These are phyloP conservation scores for Procavia capensis DNA, from an alignment of 2,113 vertebrate species.

Conservation along the genomic window DNA sequence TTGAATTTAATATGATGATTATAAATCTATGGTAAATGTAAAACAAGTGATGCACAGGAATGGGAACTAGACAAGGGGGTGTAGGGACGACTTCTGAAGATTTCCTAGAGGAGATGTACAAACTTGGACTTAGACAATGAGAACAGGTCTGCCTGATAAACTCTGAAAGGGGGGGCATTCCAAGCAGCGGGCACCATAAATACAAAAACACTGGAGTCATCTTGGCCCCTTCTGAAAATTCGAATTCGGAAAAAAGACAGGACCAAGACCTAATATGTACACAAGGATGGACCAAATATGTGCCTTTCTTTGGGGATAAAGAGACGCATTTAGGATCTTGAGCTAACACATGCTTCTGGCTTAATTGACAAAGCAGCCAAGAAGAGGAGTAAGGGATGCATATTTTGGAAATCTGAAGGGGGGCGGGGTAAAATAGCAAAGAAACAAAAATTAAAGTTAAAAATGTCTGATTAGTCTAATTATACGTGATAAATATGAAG, in stretches of 20 bases:
- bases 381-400: neutral
- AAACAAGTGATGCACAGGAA: neutral
- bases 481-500: slow-evolving; percentile 1
- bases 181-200: neutral
- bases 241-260: slow-evolving; percentile 39
- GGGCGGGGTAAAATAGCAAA: slow-evolving; percentile 14
- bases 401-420: slow-evolving; percentile 7
- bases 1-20: neutral
- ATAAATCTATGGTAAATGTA: slow-evolving; percentile 16
- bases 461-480: neutral
- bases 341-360: neutral
- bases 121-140: neutral
- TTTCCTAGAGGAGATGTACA: neutral
- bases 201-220: slow-evolving; percentile 19
- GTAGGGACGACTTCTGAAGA: slow-evolving; percentile 8
- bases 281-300: neutral
- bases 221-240: slow-evolving; percentile 6
- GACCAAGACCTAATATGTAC: neutral
- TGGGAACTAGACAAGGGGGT: neutral
- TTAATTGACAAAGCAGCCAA: neutral
- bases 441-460: slow-evolving; percentile 23
- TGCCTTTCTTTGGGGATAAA: neutral
- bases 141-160: neutral
- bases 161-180: neutral
- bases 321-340: neutral